Percentiles rank a stretch among this genome's conserved stretches.
phyloP scores from a whole-genome alignment of 2,888 invertebrate genomes.

The Griposia aprilina region DNA sequence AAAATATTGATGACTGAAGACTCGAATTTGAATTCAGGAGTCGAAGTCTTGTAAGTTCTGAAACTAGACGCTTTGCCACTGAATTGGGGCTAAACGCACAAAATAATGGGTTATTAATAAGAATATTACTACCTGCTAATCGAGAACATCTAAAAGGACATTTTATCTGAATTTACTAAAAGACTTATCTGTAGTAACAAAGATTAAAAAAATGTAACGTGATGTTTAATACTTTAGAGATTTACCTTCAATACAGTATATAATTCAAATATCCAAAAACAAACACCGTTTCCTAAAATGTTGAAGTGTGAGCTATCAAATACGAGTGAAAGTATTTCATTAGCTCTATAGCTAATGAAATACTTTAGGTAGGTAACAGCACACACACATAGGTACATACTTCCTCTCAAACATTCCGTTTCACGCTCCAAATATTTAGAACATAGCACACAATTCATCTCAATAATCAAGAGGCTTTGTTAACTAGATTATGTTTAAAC shows the following conservation, averaged over 20 bases:
- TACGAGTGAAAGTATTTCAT: neutral
- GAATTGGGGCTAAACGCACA: neutral
- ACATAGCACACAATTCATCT: slow-evolving; percentile 26
- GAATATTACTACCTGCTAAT: neutral
- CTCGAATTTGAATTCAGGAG: neutral
- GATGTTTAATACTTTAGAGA: neutral
- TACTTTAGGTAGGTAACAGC: neutral
- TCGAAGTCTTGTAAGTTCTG: neutral
- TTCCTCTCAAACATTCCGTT: slow-evolving; percentile 3
- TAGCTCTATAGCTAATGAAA: too few relatives aligned
- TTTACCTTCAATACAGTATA: neutral
- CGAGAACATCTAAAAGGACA: neutral
- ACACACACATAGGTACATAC: neutral
- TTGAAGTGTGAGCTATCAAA: neutral
- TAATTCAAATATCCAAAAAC: neutral
- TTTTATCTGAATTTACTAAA: neutral
- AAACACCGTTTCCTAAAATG: neutral
- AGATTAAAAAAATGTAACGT: neutral
- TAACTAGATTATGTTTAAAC: slow-evolving; percentile 54
- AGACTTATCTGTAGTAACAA: neutral
- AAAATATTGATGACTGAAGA: neutral
- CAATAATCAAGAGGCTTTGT: slow-evolving; percentile 50
- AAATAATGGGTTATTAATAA: neutral
- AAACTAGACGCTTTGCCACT: too few relatives aligned
- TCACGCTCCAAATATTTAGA: slow-evolving; percentile 45